phyloP scores from a whole-genome alignment of 2,888 invertebrate genomes.

The Parasteatoda lunata region DNA sequence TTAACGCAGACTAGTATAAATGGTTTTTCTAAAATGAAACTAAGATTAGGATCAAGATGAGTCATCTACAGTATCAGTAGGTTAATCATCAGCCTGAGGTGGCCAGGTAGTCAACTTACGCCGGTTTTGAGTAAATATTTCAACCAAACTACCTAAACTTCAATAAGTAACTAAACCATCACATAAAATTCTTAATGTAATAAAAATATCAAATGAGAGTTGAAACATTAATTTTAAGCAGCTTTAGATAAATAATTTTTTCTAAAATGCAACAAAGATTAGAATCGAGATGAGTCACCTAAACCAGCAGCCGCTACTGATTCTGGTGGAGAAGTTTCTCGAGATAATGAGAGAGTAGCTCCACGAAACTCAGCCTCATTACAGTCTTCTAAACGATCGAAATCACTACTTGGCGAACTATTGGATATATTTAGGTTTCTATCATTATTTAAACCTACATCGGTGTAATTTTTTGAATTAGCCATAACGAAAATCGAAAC shows the following conservation, averaged over 20 bases:
- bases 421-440: conserved; percentile 39
- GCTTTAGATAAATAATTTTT: background rate
- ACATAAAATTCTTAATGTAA: no score
- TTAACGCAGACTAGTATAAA: no score
- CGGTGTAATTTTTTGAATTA: conserved; percentile 56
- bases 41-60: no score
- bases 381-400: conserved; percentile 69
- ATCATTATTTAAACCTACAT: conserved; percentile 47
- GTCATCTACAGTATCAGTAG: no score
- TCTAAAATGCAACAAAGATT: background rate
- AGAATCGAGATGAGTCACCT: conserved; percentile 24
- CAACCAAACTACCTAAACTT: no score
- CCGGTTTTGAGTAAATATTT: no score
- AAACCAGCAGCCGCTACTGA: conserved; percentile 30
- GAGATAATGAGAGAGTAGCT: conserved; percentile 68
- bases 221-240: no score
- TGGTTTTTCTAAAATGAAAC: no score
- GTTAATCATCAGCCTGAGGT: no score
- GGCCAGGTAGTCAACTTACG: no score
- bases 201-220: no score
- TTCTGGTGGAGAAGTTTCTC: conserved; percentile 63
- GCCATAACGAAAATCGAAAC: conserved; percentile 36
- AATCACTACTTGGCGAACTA: conserved; percentile 63
- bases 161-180: no score
- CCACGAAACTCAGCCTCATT: conserved; percentile 69